A percentile compares a stretch with the other conserved stretches of the same genome.
Evolutionary conservation across 2,113 vertebrate genomes (phyloP).

Genomic region (Cyphomyrus discorhynchus): DNA sequence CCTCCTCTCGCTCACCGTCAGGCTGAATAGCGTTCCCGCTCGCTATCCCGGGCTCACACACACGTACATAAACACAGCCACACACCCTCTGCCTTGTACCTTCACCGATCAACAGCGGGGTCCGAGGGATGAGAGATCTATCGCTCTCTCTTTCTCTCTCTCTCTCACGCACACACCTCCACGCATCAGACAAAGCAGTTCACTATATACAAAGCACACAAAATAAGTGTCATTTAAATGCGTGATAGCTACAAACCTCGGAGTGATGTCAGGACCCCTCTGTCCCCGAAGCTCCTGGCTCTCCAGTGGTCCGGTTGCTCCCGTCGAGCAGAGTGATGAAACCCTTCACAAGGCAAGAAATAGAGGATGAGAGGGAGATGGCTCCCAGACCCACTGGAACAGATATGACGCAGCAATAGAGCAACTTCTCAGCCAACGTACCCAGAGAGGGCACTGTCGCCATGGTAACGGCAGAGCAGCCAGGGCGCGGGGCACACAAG

Average conservation of each 20-base stretch:
- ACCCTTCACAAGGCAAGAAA: conserved; percentile 41
- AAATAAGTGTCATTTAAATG: conserved; percentile 4
- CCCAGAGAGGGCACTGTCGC: conserved; percentile 66
- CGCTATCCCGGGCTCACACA: conserved; percentile 17
- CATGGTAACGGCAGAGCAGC: conserved; percentile 69
- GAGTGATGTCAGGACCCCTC: conserved; percentile 16
- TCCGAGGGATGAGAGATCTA: not conserved
- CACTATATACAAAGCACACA: not conserved
- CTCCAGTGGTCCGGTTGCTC: conserved; percentile 26
- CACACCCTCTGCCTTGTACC: conserved; percentile 21
- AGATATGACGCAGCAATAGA: conserved; percentile 71
- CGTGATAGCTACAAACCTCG: not conserved
- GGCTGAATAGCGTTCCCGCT: conserved; percentile 38
- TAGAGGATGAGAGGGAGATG: conserved; percentile 39
- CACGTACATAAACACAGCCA: conserved; percentile 14
- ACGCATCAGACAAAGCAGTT: conserved; percentile 4
- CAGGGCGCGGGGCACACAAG: conserved; percentile 56
- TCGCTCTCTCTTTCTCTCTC: not conserved
- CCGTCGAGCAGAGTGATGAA: conserved; percentile 36
- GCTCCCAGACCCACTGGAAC: conserved; percentile 63
- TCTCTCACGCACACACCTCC: conserved; percentile 6
- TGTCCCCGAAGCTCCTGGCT: conserved; percentile 23
- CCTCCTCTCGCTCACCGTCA: conserved; percentile 23
- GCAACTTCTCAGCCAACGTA: conserved; percentile 61
- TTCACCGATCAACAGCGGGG: not conserved